Evolutionary conservation across 2,113 vertebrate genomes (phyloP).

Genomic region (Muntiacus reevesi): DNA sequence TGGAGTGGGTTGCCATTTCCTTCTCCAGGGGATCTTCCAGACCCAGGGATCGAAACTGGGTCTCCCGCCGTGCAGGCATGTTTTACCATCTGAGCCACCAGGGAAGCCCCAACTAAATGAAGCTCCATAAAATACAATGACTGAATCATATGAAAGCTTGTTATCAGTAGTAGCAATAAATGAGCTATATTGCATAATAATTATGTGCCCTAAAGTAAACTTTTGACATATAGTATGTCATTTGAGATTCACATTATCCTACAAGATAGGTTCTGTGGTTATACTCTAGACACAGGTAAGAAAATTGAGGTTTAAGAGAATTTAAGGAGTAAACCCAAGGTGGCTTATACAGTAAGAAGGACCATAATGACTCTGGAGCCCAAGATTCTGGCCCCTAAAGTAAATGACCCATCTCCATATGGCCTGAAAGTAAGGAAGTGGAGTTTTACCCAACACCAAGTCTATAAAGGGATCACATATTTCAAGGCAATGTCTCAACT

Average conservation of each 20-base stretch:
- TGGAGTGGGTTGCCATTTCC: not conserved
- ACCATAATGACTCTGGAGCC: not conserved
- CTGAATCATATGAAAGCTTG: not conserved
- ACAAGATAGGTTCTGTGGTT: not conserved
- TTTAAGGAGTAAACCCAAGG: not conserved
- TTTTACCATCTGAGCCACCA: not conserved
- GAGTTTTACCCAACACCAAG: not conserved
- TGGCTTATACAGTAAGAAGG: not conserved
- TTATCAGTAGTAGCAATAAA: not conserved
- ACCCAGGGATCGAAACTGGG: not conserved
- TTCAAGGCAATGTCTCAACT: not conserved
- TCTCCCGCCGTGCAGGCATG: accelerated
- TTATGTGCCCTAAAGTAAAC: not conserved
- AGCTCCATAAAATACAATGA: not conserved
- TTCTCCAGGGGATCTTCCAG: not conserved
- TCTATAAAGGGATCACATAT: not conserved
- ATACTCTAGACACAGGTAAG: not conserved
- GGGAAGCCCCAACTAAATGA: not conserved
- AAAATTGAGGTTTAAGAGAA: not conserved
- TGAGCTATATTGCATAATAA: not conserved
- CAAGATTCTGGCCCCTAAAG: not conserved
- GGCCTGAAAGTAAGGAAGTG: not conserved
- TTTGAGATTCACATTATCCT: not conserved
- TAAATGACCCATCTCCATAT: not conserved
- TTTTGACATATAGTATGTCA: not conserved